Base-by-base conservation (phyloP, 2,888 invertebrate species). In the Andrena minutula region DNA sequence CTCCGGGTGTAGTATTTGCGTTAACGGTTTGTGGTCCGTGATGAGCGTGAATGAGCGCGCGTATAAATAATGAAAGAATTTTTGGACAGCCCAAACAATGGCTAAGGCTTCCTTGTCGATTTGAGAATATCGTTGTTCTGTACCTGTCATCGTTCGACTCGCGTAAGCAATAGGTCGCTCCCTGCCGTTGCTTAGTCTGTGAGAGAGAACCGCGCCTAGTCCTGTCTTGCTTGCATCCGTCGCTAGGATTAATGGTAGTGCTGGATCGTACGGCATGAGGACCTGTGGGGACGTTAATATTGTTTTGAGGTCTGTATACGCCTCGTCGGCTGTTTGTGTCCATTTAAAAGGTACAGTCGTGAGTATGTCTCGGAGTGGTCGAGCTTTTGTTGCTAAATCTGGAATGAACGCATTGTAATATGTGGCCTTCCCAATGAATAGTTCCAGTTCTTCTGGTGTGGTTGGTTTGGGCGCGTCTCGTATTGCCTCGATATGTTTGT, bases 331-430 rank as follows among this genome's bases (percentile, higher is more conserved):
- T 49, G 49, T 49, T 49, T 49, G 49, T 6, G 49, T 49, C 49
- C 49, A 49, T 49, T n/a, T n/a, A n/a, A 49, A 49, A 6, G 16
- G 49, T 49, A 0, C 7, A 7, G 6, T n/a, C 5, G n/a, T 2
- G n/a, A 49, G 49, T 7, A 49, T 49, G n/a, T 49, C 49, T 49
- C 49, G n/a, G 2, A 49, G 49, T 7, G 49, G 49, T 0, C 49
- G 49, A 5, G n/a, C n/a, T n/a, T 3, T 49, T n/a, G 49, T 49
- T 6, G 49, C 49, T 49, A 49, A 49, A 2, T 49, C 49, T n/a
- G 49, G 49, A 49, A 49, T 49, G 41, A 70, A 30, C 47, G 41
- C 5, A 26, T 20, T 28, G 60, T 72, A 0, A 63, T 63, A 20
- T 20, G 32, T 2, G 41, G 7, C 7, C 2, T 10, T 5, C 20